These are phyloP conservation scores for Aricia agestis DNA, from an alignment of 1,140 invertebrate species.

Conservation along the genomic window DNA sequence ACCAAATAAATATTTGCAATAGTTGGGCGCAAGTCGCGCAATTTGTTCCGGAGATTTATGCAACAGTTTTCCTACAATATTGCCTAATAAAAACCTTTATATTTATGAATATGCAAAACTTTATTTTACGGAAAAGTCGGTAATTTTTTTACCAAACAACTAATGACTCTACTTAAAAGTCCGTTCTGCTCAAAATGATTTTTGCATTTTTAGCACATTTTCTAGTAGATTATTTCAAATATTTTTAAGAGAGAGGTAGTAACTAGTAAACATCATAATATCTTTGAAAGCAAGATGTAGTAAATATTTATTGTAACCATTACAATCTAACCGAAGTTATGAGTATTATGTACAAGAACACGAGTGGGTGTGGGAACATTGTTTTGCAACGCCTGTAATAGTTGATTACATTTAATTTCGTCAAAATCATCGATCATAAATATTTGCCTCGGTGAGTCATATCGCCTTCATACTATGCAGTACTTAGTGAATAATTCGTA, in stretches of 20 bases:
- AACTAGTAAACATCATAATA: no score
- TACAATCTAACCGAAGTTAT: not conserved
- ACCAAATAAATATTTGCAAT: not conserved
- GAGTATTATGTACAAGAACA: not conserved
- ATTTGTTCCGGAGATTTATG: not conserved
- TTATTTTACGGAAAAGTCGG: no score
- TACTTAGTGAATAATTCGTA: not conserved
- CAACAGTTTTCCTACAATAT: not conserved
- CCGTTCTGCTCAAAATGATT: no score
- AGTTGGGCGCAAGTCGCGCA: not conserved
- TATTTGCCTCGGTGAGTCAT: constrained; percentile 38
- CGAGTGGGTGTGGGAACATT: not conserved
- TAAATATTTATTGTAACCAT: not conserved
- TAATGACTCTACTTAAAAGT: no score
- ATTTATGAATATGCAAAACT: no score
- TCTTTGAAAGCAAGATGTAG: not conserved
- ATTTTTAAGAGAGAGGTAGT: no score
- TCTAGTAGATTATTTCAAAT: no score
- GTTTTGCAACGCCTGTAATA: not conserved
- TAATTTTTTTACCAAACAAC: no score
- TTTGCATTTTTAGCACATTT: no score
- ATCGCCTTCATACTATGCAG: not conserved
- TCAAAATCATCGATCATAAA: constrained; percentile 25
- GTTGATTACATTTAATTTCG: not conserved
- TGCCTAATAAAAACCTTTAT: not conserved